Conservation (phyloP, 2,888 invertebrate genomes). For the Arrhopalites spinosus region DNA sequence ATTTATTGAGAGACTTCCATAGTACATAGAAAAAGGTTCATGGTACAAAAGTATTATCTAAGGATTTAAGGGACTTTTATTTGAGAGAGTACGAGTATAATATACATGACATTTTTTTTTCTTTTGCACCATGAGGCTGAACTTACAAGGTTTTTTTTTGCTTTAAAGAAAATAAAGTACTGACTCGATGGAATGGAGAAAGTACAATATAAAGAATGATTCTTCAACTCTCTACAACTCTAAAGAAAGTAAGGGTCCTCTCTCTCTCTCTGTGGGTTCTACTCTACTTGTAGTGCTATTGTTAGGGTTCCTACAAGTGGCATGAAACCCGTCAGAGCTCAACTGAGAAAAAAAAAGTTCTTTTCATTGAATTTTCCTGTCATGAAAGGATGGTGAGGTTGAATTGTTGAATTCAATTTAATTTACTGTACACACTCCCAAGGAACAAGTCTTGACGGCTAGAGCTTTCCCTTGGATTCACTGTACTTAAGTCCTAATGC, state of each 20-base stretch:
- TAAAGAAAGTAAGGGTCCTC: neutral
- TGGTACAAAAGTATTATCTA: too few species aligned
- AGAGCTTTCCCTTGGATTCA: too few species aligned
- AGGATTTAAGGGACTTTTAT: too few species aligned
- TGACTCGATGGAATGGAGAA: neutral
- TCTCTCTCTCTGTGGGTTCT: neutral
- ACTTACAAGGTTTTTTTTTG: too few species aligned
- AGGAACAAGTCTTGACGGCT: neutral
- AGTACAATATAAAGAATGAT: neutral
- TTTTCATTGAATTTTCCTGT: slow-evolving; percentile 31
- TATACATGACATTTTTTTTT: neutral
- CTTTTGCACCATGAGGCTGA: too few species aligned
- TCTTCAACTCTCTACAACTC: neutral
- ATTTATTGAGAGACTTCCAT: too few species aligned
- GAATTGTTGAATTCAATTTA: slow-evolving; percentile 31
- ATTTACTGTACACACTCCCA: slow-evolving; percentile 10
- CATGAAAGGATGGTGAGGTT: slow-evolving; percentile 34
- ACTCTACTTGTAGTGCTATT: neutral
- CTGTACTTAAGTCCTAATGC: neutral
- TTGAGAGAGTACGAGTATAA: too few species aligned
- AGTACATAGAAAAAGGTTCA: too few species aligned
- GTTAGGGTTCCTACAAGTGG: neutral
- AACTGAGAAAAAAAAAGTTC: slow-evolving; percentile 11
- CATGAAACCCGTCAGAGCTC: neutral
- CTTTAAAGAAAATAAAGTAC: too few species aligned